A percentile compares a stretch with the other conserved stretches of the same genome.
phyloP scores from a whole-genome alignment of 2,888 invertebrate species.

The Cantharis flavilabris region DNA sequence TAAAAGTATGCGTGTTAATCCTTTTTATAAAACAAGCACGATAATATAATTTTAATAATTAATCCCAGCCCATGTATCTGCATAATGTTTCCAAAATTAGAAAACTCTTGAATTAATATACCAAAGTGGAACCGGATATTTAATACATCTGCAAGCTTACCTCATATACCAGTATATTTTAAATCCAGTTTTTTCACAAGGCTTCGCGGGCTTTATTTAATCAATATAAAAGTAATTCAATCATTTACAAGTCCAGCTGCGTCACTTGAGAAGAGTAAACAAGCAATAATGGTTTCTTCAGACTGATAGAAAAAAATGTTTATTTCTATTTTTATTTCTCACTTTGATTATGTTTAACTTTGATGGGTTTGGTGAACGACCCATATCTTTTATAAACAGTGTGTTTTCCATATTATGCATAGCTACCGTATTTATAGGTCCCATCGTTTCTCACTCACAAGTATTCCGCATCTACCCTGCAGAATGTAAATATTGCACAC shows the following conservation, averaged over 20 bases:
- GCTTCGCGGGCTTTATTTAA: neutral
- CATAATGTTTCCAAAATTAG: constrained; percentile 21
- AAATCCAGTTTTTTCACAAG: neutral
- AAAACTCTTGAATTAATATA: constrained; percentile 22
- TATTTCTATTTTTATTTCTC: no score
- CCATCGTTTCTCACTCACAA: no score
- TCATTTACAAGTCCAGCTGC: neutral
- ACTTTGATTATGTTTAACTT: no score
- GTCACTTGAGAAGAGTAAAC: neutral
- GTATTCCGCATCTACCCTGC: no score
- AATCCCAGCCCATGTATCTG: neutral
- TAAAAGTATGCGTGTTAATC: neutral
- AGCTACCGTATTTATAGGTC: no score
- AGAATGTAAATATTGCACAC: neutral
- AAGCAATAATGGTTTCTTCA: neutral
- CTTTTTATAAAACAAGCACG: neutral
- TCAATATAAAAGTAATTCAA: neutral
- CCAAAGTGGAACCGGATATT: constrained; percentile 25
- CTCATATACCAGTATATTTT: neutral
- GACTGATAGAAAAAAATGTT: neutral
- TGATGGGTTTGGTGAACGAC: no score
- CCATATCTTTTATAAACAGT: no score
- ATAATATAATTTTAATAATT: neutral
- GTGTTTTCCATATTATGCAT: no score
- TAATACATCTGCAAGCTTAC: constrained; percentile 7